Conservation (phyloP, 2,113 vertebrate species). For the Girardinichthys multiradiatus region DNA sequence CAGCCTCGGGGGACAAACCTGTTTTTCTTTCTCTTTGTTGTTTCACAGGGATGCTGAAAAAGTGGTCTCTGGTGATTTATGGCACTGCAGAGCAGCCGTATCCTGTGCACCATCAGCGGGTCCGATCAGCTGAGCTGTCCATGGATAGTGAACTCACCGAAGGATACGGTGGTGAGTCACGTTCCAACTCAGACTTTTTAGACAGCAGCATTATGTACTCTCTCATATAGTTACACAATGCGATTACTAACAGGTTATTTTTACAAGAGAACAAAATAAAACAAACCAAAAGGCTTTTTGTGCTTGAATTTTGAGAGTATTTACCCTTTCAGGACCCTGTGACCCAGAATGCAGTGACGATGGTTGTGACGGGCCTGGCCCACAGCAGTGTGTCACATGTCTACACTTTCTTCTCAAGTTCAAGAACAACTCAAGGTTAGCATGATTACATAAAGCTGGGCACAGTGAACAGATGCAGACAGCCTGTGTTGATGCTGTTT, state of each 20-base stretch:
- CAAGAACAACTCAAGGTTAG: slow-evolving; percentile 93
- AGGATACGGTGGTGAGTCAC: slow-evolving; percentile 87
- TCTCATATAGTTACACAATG: neutral
- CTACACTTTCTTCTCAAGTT: slow-evolving; percentile 93
- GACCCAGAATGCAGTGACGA: slow-evolving; percentile 92
- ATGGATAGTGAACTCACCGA: slow-evolving; percentile 82
- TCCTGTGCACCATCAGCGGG: slow-evolving; percentile 79
- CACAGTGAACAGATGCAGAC: slow-evolving; percentile 7
- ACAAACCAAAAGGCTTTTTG: neutral
- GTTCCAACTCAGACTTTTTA: neutral
- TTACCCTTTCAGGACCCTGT: slow-evolving; percentile 84
- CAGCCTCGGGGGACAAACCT: slow-evolving; percentile 1
- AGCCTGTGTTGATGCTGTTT: neutral
- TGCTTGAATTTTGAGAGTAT: slow-evolving; percentile 32
- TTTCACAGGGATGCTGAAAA: slow-evolving; percentile 85
- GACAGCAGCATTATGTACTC: slow-evolving; percentile 9
- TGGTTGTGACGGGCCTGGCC: slow-evolving; percentile 92
- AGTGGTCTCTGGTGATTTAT: slow-evolving; percentile 93
- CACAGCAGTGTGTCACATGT: slow-evolving; percentile 92
- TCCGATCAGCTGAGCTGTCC: slow-evolving; percentile 80
- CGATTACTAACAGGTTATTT: neutral
- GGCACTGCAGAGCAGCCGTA: slow-evolving; percentile 89
- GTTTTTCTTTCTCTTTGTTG: slow-evolving; percentile 23
- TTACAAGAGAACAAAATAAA: neutral
- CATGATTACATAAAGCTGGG: slow-evolving; percentile 7